Evolutionary conservation across 2,113 vertebrate species (phyloP).

Genomic region (Chaenocephalus aceratus): DNA sequence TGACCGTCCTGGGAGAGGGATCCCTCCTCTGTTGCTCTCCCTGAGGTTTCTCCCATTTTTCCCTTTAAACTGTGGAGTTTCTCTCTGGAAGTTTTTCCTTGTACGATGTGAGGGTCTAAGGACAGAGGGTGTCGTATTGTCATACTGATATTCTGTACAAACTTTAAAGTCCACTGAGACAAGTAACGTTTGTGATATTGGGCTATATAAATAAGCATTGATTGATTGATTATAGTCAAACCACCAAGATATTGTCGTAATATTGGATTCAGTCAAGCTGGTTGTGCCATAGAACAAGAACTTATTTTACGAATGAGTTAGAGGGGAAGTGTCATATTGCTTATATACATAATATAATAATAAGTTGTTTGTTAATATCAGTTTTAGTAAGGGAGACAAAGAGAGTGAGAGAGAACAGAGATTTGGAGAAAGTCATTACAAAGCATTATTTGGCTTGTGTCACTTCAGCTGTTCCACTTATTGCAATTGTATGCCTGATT

Average conservation of each 20-base stretch:
- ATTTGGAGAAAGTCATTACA: slow-evolving; percentile 22
- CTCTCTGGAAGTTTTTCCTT: no score
- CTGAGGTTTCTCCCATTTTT: no score
- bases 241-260: background rate
- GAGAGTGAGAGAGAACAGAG: slow-evolving; percentile 10
- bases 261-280: slow-evolving; percentile 5
- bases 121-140: no score
- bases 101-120: no score
- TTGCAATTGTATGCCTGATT: slow-evolving; percentile 34
- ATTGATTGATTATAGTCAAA: slow-evolving; percentile 11
- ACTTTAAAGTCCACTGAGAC: no score
- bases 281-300: slow-evolving; percentile 48
- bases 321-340: slow-evolving; percentile 29
- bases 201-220: no score
- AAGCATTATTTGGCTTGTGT: slow-evolving; percentile 38
- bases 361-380: slow-evolving; percentile 43
- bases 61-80: no score
- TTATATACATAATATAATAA: no score
- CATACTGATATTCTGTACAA: no score
- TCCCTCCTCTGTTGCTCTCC: no score
- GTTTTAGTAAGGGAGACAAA: slow-evolving; percentile 31
- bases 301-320: slow-evolving; percentile 53
- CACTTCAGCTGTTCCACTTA: slow-evolving; percentile 26
- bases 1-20: no score
- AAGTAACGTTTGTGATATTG: no score